Evolutionary conservation across 2,797 vertebrate species (phyloP), one percentile per base, ranked within the genome.

Genomic region (Pangasius djambal): DNA sequence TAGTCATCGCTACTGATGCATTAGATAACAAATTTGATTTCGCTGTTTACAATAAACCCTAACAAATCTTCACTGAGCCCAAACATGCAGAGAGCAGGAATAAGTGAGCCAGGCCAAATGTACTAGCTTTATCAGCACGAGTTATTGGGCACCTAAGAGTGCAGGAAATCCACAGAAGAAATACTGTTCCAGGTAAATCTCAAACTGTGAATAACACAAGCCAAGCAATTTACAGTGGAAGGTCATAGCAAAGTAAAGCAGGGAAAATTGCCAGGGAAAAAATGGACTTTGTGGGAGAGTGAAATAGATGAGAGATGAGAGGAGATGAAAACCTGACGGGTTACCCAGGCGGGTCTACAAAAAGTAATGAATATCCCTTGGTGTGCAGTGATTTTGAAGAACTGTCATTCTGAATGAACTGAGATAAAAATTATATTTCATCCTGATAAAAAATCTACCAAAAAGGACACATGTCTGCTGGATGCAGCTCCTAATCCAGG

Each of bases 371-470:
- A 96, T 96, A 96, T 96, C 95, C 95, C 93, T 95, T 91, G 94
- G 94, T 96, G 94, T 95, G 94, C 93, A 94, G 95, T 93, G 93
- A 95, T 95, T 96, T 94, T 95, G 94, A 96, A 95, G 94, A 96
- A 95, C 95, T 96, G 95, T 96, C 95, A 96, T 94, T 95, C 94
- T 95, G 95, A 96, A 96, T 96, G 95, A 96, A 95, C 95, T 94
- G 94, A 96, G 95, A 96, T 96, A 95, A 96, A 96, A 96, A 94
- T 95, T 96, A 96, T 96, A 96, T 96, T 96, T 96, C 88, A 90
- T 94, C 91, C 92, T 91, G 95, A 96, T 95, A 95, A 95, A 95
- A 92, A 91, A 94, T 95, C 94, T 95, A 96, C 94, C 92, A 94
- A 95, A 96, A 96, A 95, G 93, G 94, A 96, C 95, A 96, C 91